Percentiles rank a stretch among this genome's conserved stretches.
These are phyloP conservation scores for Petrophora chlorosata DNA, from an alignment of 2,888 invertebrate species.

Conservation along the genomic window DNA sequence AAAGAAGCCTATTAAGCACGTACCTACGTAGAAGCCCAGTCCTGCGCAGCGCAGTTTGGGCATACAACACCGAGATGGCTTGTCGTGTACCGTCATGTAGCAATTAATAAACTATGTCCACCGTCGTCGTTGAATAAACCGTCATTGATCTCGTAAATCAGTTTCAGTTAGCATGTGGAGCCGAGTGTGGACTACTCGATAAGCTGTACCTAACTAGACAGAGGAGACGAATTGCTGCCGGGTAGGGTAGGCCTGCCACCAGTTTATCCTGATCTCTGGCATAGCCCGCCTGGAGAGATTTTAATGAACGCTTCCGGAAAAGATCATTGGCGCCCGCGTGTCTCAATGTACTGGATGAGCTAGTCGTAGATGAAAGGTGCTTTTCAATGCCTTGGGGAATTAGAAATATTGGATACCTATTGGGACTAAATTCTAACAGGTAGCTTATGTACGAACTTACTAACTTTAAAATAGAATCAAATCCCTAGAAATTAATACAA, in stretches of 20 bases:
- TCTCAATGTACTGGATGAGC: conserved; percentile 38
- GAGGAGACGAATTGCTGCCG: conserved; percentile 66
- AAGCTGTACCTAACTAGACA: conserved; percentile 61
- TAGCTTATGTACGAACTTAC: no score
- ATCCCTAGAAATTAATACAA: no score
- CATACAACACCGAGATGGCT: conserved; percentile 24
- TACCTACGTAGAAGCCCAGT: no score
- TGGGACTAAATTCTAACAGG: no score
- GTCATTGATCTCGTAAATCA: conserved; percentile 71
- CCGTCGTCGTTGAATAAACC: conserved; percentile 59
- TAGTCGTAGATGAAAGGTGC: background rate
- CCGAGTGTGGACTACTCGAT: conserved; percentile 68
- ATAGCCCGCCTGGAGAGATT: conserved; percentile 33
- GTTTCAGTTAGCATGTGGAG: conserved; percentile 69
- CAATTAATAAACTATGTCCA: conserved; percentile 59
- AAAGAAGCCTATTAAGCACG: no score
- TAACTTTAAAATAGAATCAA: no score
- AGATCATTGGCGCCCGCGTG: conserved; percentile 34
- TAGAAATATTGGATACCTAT: no score
- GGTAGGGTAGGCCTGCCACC: conserved; percentile 42
- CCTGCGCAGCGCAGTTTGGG: no score
- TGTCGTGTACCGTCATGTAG: conserved; percentile 47
- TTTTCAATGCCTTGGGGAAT: background rate
- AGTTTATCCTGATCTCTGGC: conserved; percentile 49
- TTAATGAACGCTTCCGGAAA: conserved; percentile 34